These are phyloP conservation scores for Ornithoptera alexandrae DNA, from an alignment of 2,888 invertebrate genomes.

Conservation along the genomic window DNA sequence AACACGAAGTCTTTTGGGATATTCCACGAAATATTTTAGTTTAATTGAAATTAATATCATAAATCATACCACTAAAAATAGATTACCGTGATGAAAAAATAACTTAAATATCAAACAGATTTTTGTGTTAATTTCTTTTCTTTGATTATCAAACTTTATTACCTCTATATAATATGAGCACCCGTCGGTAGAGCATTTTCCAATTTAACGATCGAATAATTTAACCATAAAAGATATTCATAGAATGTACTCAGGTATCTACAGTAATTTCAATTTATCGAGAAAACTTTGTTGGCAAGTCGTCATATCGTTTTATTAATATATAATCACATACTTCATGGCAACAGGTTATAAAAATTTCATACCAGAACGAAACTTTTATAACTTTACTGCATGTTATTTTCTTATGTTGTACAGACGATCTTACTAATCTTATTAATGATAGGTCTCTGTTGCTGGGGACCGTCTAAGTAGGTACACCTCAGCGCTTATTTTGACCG, in stretches of 20 bases:
- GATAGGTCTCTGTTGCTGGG: too few relatives aligned
- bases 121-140: background rate
- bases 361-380: too few relatives aligned
- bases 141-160: background rate
- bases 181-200: background rate
- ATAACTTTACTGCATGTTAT: too few relatives aligned
- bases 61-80: background rate
- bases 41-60: background rate
- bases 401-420: too few relatives aligned
- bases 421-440: too few relatives aligned
- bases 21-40: background rate
- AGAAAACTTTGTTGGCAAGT: too few relatives aligned
- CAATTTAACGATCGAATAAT: constrained; percentile 23
- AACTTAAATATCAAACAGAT: background rate
- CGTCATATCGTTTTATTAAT: too few relatives aligned
- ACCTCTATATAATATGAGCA: background rate
- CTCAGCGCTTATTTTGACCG: too few relatives aligned
- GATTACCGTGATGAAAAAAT: background rate
- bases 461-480: too few relatives aligned
- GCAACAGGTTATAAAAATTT: too few relatives aligned
- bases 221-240: constrained; percentile 2
- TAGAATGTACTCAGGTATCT: background rate
- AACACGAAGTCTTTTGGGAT: constrained; percentile 1
- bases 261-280: background rate
- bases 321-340: too few relatives aligned